These are phyloP conservation scores for Molossus alvarezi DNA, from an alignment of 2,797 vertebrate genomes.

Conservation along the genomic window DNA sequence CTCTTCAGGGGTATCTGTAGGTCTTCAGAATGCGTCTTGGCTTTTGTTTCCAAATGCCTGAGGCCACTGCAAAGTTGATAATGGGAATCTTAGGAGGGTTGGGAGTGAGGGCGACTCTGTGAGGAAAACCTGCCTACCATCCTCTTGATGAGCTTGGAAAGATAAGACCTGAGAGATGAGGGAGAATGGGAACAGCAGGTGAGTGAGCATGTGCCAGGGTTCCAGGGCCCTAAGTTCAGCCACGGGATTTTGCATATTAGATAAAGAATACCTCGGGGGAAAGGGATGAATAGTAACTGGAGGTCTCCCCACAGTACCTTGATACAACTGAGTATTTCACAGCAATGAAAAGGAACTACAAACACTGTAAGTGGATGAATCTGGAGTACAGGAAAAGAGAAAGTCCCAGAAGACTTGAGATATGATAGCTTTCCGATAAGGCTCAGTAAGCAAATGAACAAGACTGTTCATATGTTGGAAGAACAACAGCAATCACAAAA, in stretches of 20 bases:
- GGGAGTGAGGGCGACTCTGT: not conserved
- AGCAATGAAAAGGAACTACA: constrained; percentile 7
- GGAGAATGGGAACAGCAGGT: not conserved
- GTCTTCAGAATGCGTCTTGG: not conserved
- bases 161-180: not conserved
- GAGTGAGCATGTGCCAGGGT: not conserved
- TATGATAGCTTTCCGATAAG: not conserved
- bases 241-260: not conserved
- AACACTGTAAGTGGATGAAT: not conserved
- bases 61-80: not conserved
- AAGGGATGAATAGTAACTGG: not conserved
- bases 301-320: not conserved
- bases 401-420: not conserved
- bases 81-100: not conserved
- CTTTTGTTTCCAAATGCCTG: constrained; percentile 41
- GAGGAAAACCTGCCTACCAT: not conserved
- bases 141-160: not conserved
- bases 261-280: not conserved
- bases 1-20: not conserved
- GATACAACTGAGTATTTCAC: not conserved
- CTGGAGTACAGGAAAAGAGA: not conserved
- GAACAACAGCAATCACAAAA: not conserved
- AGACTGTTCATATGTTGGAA: not conserved
- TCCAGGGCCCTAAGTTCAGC: not conserved
- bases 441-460: not conserved